Base-by-base conservation (phyloP, 2,888 invertebrate genomes). In the Tortrix viridana region DNA sequence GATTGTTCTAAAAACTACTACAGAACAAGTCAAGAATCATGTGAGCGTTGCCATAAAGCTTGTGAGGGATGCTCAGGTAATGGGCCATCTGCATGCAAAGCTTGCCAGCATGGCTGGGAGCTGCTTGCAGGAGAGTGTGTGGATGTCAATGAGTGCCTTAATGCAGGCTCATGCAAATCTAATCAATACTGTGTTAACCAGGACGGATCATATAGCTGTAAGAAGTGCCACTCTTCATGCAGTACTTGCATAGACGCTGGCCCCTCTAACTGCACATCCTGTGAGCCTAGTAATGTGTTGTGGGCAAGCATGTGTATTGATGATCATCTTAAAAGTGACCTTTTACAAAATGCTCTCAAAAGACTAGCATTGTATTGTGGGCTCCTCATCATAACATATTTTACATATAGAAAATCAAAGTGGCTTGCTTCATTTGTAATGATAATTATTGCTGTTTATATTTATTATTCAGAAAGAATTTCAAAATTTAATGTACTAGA, bases 131-230 rank as follows among this genome's bases (percentile, higher is more conserved):
- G 94, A 66, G 95, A 94, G 0, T 98, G 98, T 83, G 77, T 93
- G 60, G 98, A 98, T 85, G 83, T 97, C 12, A 94, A 98, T 87
- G 98, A 98, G 88, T 98, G 98, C 81, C 76, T 93, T 0, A 78
- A 86, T 19, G 79, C 85, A 46, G 81, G 84, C 26, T 80, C 87
- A 14, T 95, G 95, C 76, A 87, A 92, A 14, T 79, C 85, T 5
- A 94, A 95, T 80, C 94, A 97, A 78, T 98, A 96, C 82, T 98
- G 98, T 87, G 93, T 96, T 0, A 98, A 98, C 80, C 95, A 93
- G 64, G 96, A 96, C 73, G 98, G 98, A 12, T 95, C 96, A 1
- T 96, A 94, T 80, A 86, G 88, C 22, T 98, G 98, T 85, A 88
- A 95, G 74, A 94, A 93, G 67, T 98, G 98, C 91, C 97, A 98